These are phyloP conservation scores for Pinctada fucata DNA, from an alignment of 2,888 invertebrate genomes.

Conservation along the genomic window DNA sequence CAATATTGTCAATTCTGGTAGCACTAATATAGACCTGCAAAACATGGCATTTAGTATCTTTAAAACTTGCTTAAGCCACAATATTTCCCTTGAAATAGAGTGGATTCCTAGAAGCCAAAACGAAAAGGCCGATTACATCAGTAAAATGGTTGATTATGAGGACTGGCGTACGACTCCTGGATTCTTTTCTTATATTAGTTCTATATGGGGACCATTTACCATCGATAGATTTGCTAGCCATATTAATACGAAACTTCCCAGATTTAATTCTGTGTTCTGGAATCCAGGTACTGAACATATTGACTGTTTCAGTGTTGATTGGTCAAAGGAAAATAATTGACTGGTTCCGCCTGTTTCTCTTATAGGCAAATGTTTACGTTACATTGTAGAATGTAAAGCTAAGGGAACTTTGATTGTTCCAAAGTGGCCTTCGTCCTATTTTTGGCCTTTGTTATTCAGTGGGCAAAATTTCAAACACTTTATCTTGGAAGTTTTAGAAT, in stretches of 20 bases:
- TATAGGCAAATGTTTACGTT: not conserved
- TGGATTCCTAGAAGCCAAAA: too few species aligned
- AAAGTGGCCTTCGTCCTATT: slow-evolving; percentile 12
- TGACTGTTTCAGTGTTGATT: not conserved
- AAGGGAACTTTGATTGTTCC: slow-evolving; percentile 16
- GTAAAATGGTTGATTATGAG: too few species aligned
- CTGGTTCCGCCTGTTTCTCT: slow-evolving; percentile 16
- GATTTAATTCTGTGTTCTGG: not conserved
- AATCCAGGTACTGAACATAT: slow-evolving; percentile 3
- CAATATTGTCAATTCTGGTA: too few species aligned
- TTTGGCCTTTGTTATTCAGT: slow-evolving; percentile 9
- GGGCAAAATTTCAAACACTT: not conserved
- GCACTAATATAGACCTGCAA: too few species aligned
- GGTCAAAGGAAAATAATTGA: slow-evolving; percentile 21
- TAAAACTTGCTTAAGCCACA: too few species aligned
- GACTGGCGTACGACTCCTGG: too few species aligned
- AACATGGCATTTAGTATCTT: too few species aligned
- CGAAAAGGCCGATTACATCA: too few species aligned
- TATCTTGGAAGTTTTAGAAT: not conserved
- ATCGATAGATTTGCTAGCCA: slow-evolving; percentile 8
- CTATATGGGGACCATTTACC: slow-evolving; percentile 15
- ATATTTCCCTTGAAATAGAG: too few species aligned
- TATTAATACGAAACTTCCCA: too few species aligned
- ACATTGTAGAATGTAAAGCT: not conserved
- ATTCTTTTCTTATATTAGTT: not conserved